These are phyloP conservation scores for Sitodiplosis mosellana DNA, from an alignment of 1,140 invertebrate species.

Conservation along the genomic window DNA sequence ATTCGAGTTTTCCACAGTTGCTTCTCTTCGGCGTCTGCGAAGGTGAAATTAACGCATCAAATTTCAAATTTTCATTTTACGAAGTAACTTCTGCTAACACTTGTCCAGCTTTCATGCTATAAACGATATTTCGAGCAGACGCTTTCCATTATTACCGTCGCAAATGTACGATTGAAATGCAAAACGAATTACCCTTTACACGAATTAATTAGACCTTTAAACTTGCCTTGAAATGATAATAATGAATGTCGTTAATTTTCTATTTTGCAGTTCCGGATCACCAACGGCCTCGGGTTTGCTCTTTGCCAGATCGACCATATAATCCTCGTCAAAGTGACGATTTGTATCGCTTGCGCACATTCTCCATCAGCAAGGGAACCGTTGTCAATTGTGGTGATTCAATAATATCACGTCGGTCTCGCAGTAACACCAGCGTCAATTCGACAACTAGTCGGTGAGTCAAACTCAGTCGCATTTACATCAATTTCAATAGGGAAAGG, in stretches of 20 bases:
- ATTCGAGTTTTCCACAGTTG: too few relatives aligned
- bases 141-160: too few relatives aligned
- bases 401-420: slow-evolving; percentile 59
- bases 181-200: too few relatives aligned
- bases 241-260: not conserved
- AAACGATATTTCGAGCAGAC: too few relatives aligned
- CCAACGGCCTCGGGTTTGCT: slow-evolving; percentile 61
- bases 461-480: not conserved
- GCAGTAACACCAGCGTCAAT: slow-evolving; percentile 68
- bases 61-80: too few relatives aligned
- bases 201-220: not conserved
- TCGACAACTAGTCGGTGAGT: slow-evolving; percentile 56
- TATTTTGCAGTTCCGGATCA: slow-evolving; percentile 52
- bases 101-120: too few relatives aligned
- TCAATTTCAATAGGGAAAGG: not conserved
- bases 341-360: slow-evolving; percentile 69
- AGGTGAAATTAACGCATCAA: too few relatives aligned
- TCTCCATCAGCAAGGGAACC: slow-evolving; percentile 68
- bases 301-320: slow-evolving; percentile 62
- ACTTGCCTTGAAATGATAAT: not conserved
- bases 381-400: slow-evolving; percentile 81
- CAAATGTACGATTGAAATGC: too few relatives aligned
- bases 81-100: too few relatives aligned
- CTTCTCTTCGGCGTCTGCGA: too few relatives aligned
- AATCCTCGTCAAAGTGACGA: slow-evolving; percentile 64